Evolutionary conservation across 2,888 invertebrate species (phyloP).

Genomic region (Orthonychiurus folsomi): DNA sequence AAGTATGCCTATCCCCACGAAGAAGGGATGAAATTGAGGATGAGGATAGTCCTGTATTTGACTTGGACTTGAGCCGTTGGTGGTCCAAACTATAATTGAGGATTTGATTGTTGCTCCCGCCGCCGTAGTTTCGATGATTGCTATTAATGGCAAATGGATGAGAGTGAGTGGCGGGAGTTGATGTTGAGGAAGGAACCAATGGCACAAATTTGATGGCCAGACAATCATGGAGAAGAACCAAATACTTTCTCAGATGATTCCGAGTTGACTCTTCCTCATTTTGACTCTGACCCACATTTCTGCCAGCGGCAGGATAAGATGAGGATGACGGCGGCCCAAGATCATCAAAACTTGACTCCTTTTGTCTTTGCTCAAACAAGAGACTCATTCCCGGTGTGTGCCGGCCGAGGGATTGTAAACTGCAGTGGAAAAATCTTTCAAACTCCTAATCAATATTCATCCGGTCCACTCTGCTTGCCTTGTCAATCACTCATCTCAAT

Average conservation of each 20-base stretch:
- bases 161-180: constrained; percentile 8
- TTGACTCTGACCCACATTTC: constrained; percentile 7
- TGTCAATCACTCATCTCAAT: not conserved
- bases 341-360: constrained; percentile 4
- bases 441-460: not conserved
- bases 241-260: constrained; percentile 24
- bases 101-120: not conserved
- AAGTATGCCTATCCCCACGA: not conserved
- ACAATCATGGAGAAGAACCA: constrained; percentile 35
- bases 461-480: not conserved
- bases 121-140: not conserved
- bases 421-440: not conserved
- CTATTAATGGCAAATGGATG: constrained; percentile 1
- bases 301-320: too few species aligned
- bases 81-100: not conserved
- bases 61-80: not conserved
- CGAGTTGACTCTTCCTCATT: not conserved
- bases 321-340: not conserved
- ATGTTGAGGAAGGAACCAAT: constrained; percentile 23
- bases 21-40: not conserved
- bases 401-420: too few species aligned
- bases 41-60: not conserved
- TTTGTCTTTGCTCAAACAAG: not conserved
- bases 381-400: constrained; percentile 10
- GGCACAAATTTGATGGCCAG: constrained; percentile 35